Evolutionary conservation across 2,888 invertebrate species (phyloP).

Genomic region (Folsomia manolachei): DNA sequence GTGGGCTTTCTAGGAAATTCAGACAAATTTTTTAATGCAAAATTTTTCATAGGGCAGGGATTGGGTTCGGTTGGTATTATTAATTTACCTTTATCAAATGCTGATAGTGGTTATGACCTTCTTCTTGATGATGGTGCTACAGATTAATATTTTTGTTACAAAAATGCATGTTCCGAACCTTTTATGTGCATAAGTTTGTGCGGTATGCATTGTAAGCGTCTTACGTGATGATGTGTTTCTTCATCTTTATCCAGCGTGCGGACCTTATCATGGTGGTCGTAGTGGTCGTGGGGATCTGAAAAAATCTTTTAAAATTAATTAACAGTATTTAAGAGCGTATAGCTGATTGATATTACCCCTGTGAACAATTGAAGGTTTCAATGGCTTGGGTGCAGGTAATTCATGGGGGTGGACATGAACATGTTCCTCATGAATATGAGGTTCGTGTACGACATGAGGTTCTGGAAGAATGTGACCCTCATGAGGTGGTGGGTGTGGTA

Average conservation of each 20-base stretch:
- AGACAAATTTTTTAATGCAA: too few species aligned
- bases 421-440: conserved; percentile 10
- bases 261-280: conserved; percentile 40
- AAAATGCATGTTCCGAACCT: too few species aligned
- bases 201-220: too few species aligned
- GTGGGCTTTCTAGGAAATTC: not conserved
- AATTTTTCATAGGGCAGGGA: too few species aligned
- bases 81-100: too few species aligned
- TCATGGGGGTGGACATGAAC: conserved; percentile 29
- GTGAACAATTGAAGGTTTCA: conserved; percentile 45
- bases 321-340: too few species aligned
- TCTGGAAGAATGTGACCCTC: too few species aligned
- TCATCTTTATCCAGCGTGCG: conserved; percentile 43
- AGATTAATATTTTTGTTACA: not conserved
- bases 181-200: too few species aligned
- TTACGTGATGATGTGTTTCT: conserved; percentile 20
- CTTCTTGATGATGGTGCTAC: not conserved
- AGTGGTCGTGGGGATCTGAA: conserved; percentile 42
- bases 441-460: too few species aligned
- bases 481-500: not conserved
- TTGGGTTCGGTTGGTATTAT: too few species aligned
- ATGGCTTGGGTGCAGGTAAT: conserved; percentile 29
- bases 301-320: too few species aligned
- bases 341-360: too few species aligned
- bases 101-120: not conserved